Conservation (phyloP, 2,797 vertebrate genomes). For the Brachyalestes nurse region DNA sequence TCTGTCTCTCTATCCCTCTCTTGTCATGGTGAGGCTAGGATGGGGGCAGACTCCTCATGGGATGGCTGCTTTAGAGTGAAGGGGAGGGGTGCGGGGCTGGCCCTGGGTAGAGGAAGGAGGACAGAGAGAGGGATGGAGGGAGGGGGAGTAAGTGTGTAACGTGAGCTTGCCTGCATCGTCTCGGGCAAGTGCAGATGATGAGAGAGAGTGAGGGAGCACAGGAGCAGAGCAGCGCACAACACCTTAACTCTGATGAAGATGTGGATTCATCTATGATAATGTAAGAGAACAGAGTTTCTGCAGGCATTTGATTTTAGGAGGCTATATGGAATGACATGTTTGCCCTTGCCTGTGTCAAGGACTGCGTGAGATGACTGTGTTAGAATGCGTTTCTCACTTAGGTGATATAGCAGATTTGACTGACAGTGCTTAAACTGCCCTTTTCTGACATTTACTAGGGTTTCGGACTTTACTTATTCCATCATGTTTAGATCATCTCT, state of each 20-base stretch:
- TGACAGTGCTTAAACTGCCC: constrained; percentile 8
- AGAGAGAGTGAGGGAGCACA: constrained; percentile 59
- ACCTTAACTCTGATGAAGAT: constrained; percentile 45
- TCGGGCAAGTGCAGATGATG: constrained; percentile 70
- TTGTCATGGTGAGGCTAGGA: constrained; percentile 57
- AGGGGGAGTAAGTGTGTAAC: constrained; percentile 65
- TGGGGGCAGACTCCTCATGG: constrained; percentile 66
- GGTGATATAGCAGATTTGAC: background rate
- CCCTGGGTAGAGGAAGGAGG: constrained; percentile 38
- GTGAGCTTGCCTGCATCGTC: constrained; percentile 74
- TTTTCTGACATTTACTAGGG: background rate
- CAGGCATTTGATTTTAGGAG: background rate
- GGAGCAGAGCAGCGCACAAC: constrained; percentile 57
- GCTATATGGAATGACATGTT: background rate
- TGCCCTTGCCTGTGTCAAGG: constrained; percentile 44
- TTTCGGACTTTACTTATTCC: background rate
- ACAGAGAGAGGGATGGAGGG: constrained; percentile 17
- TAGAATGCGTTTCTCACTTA: constrained; percentile 47
- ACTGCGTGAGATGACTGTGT: constrained; percentile 25
- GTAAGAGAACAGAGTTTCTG: constrained; percentile 63
- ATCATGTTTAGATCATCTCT: background rate
- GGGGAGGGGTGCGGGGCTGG: constrained; percentile 60
- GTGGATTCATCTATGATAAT: constrained; percentile 63
- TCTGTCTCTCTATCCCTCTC: constrained; percentile 25
- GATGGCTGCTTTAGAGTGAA: constrained; percentile 68